Conservation (phyloP, 1,140 invertebrate species). For the Temnothorax curvispinosus region DNA sequence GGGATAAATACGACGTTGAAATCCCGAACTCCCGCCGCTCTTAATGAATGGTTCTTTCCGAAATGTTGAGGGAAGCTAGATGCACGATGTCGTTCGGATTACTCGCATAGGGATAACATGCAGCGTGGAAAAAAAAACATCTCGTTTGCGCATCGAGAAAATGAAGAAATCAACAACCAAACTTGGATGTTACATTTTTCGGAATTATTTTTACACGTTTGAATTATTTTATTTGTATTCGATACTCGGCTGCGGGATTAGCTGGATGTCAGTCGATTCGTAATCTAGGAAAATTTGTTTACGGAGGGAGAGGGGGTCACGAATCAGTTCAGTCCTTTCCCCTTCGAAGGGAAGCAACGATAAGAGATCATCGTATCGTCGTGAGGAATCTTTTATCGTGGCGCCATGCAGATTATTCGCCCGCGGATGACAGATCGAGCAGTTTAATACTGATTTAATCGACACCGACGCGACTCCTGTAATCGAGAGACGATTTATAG, state of each 20-base stretch:
- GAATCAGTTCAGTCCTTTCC: not conserved
- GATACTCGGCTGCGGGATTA: too few relatives aligned
- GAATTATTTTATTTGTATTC: too few relatives aligned
- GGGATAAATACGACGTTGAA: not conserved
- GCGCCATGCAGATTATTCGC: constrained; percentile 15
- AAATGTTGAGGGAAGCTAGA: not conserved
- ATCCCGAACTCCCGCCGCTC: not conserved
- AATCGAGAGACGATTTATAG: constrained; percentile 51
- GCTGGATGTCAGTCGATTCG: too few relatives aligned
- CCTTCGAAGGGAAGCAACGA: not conserved
- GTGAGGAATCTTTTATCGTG: not conserved
- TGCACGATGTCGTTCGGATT: not conserved
- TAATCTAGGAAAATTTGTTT: too few relatives aligned
- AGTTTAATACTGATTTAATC: constrained; percentile 53
- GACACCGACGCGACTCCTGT: constrained; percentile 26
- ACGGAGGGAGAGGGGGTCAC: too few relatives aligned
- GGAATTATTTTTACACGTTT: too few relatives aligned
- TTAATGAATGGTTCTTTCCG: not conserved
- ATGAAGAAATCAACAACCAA: too few relatives aligned
- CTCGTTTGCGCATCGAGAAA: not conserved
- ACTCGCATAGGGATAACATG: not conserved
- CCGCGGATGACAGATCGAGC: not conserved
- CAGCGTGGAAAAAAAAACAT: not conserved
- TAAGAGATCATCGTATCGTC: too few relatives aligned
- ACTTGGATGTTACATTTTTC: too few relatives aligned